A percentile compares a stretch with the other conserved stretches of the same genome.
These are phyloP conservation scores for Hydropotes inermis DNA, from an alignment of 2,113 vertebrate species.

Conservation along the genomic window DNA sequence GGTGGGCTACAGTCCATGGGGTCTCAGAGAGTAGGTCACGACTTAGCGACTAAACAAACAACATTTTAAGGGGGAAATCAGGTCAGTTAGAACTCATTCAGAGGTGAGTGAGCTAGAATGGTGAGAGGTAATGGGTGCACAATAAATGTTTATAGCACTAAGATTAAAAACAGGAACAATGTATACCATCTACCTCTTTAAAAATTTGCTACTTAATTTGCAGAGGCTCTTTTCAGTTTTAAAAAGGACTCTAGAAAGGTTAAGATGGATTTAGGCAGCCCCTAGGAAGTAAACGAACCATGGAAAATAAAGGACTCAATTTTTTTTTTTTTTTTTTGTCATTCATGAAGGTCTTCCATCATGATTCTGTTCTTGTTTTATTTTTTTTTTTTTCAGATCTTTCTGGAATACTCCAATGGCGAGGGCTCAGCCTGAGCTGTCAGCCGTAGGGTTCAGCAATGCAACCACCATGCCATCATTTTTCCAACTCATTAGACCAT, in stretches of 20 bases:
- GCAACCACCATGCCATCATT: constrained; percentile 55
- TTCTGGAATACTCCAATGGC: constrained; percentile 46
- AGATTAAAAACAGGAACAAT: background rate
- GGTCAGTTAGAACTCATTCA: background rate
- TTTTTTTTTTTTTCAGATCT: constrained; percentile 39
- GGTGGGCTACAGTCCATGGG: background rate
- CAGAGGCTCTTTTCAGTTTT: background rate
- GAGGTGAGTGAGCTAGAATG: background rate
- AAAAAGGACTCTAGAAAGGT: background rate
- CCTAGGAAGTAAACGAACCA: constrained; percentile 22
- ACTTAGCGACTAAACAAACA: background rate
- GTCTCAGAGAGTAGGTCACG: background rate
- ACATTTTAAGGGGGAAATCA: background rate
- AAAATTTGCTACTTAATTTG: constrained; percentile 7
- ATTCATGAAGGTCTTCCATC: constrained; percentile 44
- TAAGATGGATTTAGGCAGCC: background rate
- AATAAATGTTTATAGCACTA: background rate
- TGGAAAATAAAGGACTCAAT: constrained; percentile 47
- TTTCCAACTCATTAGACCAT: constrained; percentile 72
- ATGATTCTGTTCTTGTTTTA: constrained; percentile 19
- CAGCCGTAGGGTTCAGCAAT: constrained; percentile 46
- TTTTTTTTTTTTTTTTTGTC: constrained; percentile 39
- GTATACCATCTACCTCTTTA: background rate
- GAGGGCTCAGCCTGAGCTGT: constrained; percentile 28
- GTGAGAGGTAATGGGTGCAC: background rate